These are phyloP conservation scores for Acanthurus tractus DNA, from an alignment of 2,797 vertebrate genomes.

Conservation along the genomic window DNA sequence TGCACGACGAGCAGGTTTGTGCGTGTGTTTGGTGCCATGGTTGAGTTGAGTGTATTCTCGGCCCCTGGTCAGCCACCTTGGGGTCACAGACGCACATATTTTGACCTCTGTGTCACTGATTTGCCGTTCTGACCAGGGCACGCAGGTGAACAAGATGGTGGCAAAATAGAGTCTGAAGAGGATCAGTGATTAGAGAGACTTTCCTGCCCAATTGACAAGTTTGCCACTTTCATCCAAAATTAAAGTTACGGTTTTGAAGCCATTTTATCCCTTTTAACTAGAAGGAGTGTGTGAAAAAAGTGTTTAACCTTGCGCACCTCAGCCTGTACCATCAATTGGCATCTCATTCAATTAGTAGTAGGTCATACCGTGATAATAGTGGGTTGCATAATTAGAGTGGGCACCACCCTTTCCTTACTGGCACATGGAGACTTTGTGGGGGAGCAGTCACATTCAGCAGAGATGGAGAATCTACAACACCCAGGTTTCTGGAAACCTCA, in stretches of 20 bases:
- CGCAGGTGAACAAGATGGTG: conserved; percentile 61
- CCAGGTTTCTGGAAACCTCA: conserved; percentile 78
- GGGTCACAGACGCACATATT: conserved; percentile 53
- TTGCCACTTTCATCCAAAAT: conserved; percentile 31
- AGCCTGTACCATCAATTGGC: conserved; percentile 50
- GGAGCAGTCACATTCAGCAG: conserved; percentile 55
- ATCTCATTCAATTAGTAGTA: conserved; percentile 62
- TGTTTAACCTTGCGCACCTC: conserved; percentile 47
- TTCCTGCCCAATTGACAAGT: conserved; percentile 45
- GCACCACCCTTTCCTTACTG: conserved; percentile 50
- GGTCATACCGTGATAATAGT: conserved; percentile 70
- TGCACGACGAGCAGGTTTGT: conserved; percentile 81
- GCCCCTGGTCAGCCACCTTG: conserved; percentile 67
- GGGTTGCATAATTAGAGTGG: conserved; percentile 72
- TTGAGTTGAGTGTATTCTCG: conserved; percentile 46
- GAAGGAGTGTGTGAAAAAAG: neutral
- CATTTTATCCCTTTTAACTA: conserved; percentile 16
- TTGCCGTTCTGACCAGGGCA: conserved; percentile 59
- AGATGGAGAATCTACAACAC: conserved; percentile 63
- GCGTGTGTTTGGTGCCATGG: conserved; percentile 49
- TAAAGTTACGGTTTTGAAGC: neutral
- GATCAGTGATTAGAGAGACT: conserved; percentile 70
- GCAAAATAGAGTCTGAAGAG: conserved; percentile 63
- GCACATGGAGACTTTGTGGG: conserved; percentile 52
- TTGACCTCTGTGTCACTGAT: conserved; percentile 72